These are phyloP conservation scores for Sardinella longiceps DNA, from an alignment of 2,797 vertebrate species.

Conservation along the genomic window DNA sequence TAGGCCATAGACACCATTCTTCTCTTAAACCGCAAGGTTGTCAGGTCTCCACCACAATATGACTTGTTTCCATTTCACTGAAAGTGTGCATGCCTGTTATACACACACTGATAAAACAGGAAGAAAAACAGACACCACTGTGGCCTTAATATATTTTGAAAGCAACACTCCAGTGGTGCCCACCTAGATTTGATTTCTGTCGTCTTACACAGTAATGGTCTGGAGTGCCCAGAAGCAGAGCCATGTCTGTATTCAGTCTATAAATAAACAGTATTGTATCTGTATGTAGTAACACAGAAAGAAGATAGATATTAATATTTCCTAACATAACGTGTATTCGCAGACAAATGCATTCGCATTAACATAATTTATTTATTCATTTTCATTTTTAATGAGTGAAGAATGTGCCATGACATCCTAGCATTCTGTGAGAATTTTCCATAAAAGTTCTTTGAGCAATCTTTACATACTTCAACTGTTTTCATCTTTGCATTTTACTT, in stretches of 20 bases:
- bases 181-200: neutral
- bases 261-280: neutral
- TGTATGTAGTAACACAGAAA: neutral
- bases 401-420: slow-evolving; percentile 36
- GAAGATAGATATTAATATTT: slow-evolving; percentile 9
- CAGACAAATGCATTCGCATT: neutral
- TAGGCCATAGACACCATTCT: neutral
- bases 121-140: neutral
- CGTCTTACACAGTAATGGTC: neutral
- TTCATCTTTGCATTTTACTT: slow-evolving; percentile 15
- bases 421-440: slow-evolving; percentile 22
- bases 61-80: slow-evolving; percentile 12
- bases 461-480: slow-evolving; percentile 27
- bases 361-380: slow-evolving; percentile 24
- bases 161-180: neutral
- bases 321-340: neutral
- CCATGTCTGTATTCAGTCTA: neutral
- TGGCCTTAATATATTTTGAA: neutral
- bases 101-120: neutral
- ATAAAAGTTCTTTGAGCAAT: slow-evolving; percentile 23
- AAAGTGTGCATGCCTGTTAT: neutral
- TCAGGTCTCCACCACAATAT: neutral
- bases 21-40: neutral
- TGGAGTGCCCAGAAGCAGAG: neutral
- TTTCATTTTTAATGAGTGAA: slow-evolving; percentile 29